phyloP scores from a whole-genome alignment of 1,140 invertebrate genomes.

The Lordiphosa clarofinis region DNA sequence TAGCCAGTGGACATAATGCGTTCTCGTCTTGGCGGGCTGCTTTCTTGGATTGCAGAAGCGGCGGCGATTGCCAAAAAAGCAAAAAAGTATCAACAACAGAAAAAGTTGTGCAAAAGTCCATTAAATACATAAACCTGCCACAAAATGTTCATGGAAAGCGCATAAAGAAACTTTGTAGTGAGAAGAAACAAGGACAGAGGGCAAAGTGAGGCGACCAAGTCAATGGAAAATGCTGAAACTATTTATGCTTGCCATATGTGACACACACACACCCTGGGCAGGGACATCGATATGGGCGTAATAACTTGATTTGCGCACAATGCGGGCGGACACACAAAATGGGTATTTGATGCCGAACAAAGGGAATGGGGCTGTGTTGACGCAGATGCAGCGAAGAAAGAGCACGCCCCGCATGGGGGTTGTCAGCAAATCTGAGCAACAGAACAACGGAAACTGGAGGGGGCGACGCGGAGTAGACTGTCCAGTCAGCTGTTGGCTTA shows the following conservation, averaged over 20 bases:
- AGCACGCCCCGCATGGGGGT: constrained; percentile 29
- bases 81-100: constrained; percentile 11
- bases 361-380: constrained; percentile 22
- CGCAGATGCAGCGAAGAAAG: constrained; percentile 62
- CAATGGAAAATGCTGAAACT: constrained; percentile 59
- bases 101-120: constrained; percentile 72
- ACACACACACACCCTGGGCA: constrained; percentile 31
- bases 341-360: background rate
- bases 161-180: constrained; percentile 73
- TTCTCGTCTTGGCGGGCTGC: constrained; percentile 28
- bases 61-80: constrained; percentile 12
- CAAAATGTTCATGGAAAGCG: constrained; percentile 77
- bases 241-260: constrained; percentile 75
- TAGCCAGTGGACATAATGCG: constrained; percentile 70
- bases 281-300: constrained; percentile 37
- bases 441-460: constrained; percentile 23
- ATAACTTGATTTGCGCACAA: constrained; percentile 74
- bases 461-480: constrained; percentile 46
- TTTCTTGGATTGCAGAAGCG: constrained; percentile 19
- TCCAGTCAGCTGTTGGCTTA: constrained; percentile 65
- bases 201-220: constrained; percentile 32
- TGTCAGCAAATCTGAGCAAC: constrained; percentile 28
- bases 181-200: constrained; percentile 12
- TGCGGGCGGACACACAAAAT: constrained; percentile 37
- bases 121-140: constrained; percentile 78